These are phyloP conservation scores for Ageneiosus marmoratus DNA, from an alignment of 2,113 vertebrate species.

Conservation along the genomic window DNA sequence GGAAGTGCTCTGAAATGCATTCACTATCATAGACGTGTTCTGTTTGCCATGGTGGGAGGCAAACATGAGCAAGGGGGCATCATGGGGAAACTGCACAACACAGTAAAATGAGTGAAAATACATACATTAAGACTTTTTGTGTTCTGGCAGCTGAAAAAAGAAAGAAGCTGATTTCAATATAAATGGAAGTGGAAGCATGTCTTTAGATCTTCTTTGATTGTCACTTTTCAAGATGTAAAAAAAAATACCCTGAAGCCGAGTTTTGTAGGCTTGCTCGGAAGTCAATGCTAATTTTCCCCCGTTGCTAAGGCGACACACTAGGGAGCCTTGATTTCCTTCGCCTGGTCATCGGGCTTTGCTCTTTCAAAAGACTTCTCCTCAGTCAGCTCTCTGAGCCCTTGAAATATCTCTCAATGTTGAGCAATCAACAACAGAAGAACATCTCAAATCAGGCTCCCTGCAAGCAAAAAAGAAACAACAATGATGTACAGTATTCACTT, in stretches of 20 bases:
- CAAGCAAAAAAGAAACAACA: slow-evolving; percentile 56
- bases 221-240: slow-evolving; percentile 65
- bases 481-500: slow-evolving; percentile 69
- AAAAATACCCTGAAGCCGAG: slow-evolving; percentile 73
- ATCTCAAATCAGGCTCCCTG: slow-evolving; percentile 65
- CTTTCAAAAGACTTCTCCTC: slow-evolving; percentile 73
- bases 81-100: slow-evolving; percentile 68
- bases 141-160: slow-evolving; percentile 63
- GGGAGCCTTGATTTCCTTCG: slow-evolving; percentile 68
- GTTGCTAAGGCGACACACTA: slow-evolving; percentile 76
- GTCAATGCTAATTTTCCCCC: slow-evolving; percentile 76
- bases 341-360: slow-evolving; percentile 68
- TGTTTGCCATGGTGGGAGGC: slow-evolving; percentile 80
- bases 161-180: slow-evolving; percentile 79
- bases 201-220: slow-evolving; percentile 73
- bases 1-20: slow-evolving; percentile 74
- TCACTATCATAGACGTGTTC: slow-evolving; percentile 73
- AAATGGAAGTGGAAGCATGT: slow-evolving; percentile 75
- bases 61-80: slow-evolving; percentile 70
- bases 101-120: slow-evolving; percentile 78
- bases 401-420: slow-evolving; percentile 56
- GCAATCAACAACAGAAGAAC: slow-evolving; percentile 75
- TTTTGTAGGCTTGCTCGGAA: slow-evolving; percentile 72
- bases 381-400: slow-evolving; percentile 60
- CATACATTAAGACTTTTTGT: slow-evolving; percentile 76